phyloP scores from a whole-genome alignment of 2,797 vertebrate species.

The Crax fasciolata region DNA sequence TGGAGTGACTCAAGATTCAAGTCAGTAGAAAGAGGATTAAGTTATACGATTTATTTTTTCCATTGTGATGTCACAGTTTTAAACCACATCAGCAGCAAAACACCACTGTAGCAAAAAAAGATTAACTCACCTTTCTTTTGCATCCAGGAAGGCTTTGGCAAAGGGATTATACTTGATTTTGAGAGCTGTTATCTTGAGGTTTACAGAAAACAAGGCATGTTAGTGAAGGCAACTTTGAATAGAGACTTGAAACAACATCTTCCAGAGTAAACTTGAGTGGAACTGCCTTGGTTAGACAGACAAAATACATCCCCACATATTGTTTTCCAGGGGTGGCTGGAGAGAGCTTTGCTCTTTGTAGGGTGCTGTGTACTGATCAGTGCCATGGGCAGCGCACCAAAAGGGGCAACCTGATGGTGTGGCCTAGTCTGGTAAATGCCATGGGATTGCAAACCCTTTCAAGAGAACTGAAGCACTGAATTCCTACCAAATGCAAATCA shows the following conservation, averaged over 20 bases:
- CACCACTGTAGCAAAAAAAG: neutral
- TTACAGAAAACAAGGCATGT: conserved; percentile 68
- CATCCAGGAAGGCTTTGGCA: conserved; percentile 96
- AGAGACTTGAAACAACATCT: conserved; percentile 10
- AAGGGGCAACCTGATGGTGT: neutral
- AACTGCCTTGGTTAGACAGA: neutral
- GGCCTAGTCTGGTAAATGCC: neutral
- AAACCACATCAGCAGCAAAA: neutral
- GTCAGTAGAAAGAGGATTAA: neutral
- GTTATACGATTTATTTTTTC: neutral
- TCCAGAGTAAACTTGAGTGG: neutral
- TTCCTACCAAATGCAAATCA: neutral
- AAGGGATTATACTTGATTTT: conserved; percentile 98
- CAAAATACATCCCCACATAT: neutral
- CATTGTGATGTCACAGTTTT: neutral
- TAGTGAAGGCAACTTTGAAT: conserved; percentile 55
- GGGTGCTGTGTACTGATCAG: neutral
- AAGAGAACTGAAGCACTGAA: neutral
- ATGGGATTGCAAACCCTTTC: neutral
- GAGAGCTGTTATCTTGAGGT: conserved; percentile 92
- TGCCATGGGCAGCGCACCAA: neutral
- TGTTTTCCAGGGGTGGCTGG: neutral
- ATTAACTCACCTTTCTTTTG: conserved; percentile 90
- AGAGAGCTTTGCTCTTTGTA: neutral
- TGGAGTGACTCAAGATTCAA: neutral